These are phyloP conservation scores for Leptopilina clavipes DNA, from an alignment of 1,140 invertebrate species.

Conservation along the genomic window DNA sequence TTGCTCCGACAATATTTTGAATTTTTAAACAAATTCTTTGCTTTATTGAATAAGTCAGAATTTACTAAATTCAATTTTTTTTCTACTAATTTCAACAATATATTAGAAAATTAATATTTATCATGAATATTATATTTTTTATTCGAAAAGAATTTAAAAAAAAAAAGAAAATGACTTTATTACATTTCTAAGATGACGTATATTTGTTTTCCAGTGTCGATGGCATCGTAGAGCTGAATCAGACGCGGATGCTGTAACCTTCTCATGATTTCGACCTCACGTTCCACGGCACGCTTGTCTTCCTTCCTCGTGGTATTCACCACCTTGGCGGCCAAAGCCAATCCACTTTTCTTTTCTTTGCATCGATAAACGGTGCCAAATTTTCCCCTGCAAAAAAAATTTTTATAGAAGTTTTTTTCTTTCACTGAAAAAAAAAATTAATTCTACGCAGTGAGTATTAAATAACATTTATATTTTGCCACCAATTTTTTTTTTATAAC, in stretches of 20 bases:
- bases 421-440: too few species aligned
- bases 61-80: too few species aligned
- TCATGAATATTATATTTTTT: too few species aligned
- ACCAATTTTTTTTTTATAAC: too few species aligned
- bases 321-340: conserved; percentile 94
- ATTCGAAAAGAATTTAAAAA: too few species aligned
- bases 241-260: conserved; percentile 93
- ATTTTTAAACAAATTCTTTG: too few species aligned
- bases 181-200: conserved; percentile 97
- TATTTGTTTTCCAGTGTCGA: conserved; percentile 93
- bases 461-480: too few species aligned
- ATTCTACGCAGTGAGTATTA: too few species aligned
- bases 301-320: conserved; percentile 89
- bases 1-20: too few species aligned
- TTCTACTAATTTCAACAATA: conserved; percentile 30
- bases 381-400: conserved; percentile 86
- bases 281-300: conserved; percentile 91
- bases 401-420: not conserved
- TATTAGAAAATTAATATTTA: conserved; percentile 77
- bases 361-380: conserved; percentile 98
- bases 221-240: conserved; percentile 97
- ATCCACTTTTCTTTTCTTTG: conserved; percentile 85
- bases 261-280: conserved; percentile 98
- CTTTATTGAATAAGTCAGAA: too few species aligned
- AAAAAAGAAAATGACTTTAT: too few species aligned